Evolutionary conservation across 2,888 invertebrate genomes (phyloP), one percentile per base, ranked within the genome.

Genomic region (Callyntrura sp.): DNA sequence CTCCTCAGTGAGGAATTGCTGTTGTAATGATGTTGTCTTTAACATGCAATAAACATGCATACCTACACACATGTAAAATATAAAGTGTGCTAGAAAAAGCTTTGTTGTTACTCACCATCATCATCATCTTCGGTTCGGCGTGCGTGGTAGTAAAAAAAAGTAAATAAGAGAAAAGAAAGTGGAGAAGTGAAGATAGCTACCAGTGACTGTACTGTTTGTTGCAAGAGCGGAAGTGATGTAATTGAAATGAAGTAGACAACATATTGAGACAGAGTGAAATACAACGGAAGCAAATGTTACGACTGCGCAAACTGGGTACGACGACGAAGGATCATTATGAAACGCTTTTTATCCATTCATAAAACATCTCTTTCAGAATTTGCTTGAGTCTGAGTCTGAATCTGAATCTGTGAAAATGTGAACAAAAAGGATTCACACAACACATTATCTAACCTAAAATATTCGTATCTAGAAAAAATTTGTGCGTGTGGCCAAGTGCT

Each of bases 261-360:
- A 35, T 70, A 68, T 87, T 87, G 70, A 70, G n/a, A 62, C 25
- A 65, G 20, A 48, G 70, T 23, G 28, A 55, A 23, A 17, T 25
- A 78, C 55, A 28, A 20, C 78, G 23, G 14, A 12, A 35, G 43
- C 84, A 57, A 60, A 68, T 68, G 68, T 83, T 25, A 9, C 5
- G 23, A 45, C 45, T 68, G 14, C 35, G 23, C 17, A 1, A 51
- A 45, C 14, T 35, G 35, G 35, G 35, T 35, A 35, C 35, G 35
- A 35, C 35, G 35, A 35, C 35, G 35, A 35, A 35, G 35, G 35
- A 35, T 2, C 35, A 35, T 4, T 4, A 35, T 35, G 35, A 35
- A 55, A 62, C 48, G 35, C 62, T 62, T 48, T 81, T 87, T 87
- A 81, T 81, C 28, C 81, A 81, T 81, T 87, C 65, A 86, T 86